Evolutionary conservation across 1,140 invertebrate genomes (phyloP).

Genomic region (Zaprionus kolodkinae): DNA sequence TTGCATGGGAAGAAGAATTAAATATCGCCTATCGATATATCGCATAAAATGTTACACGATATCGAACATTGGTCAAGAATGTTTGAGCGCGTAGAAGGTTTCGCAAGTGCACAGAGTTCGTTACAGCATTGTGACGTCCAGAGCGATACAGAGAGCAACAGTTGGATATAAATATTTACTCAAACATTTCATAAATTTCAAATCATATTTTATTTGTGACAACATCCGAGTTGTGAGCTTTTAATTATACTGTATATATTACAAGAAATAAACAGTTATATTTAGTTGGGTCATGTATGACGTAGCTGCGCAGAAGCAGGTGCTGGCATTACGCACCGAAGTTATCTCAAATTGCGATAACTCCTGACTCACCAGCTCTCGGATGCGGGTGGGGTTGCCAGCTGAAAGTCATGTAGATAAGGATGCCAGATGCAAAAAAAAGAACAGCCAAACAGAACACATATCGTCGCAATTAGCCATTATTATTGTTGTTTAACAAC

Average conservation of each 20-base stretch:
- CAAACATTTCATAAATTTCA: background rate
- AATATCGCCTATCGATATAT: conserved; percentile 15
- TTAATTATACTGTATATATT: background rate
- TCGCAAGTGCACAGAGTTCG: background rate
- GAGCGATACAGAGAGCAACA: background rate
- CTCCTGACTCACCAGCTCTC: conserved; percentile 33
- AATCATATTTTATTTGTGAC: background rate
- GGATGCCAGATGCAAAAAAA: conserved; percentile 51
- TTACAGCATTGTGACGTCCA: background rate
- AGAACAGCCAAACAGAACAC: conserved; percentile 25
- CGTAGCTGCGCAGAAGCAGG: conserved; percentile 34
- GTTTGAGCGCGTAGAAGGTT: conserved; percentile 17
- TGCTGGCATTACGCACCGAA: background rate
- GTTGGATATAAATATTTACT: background rate
- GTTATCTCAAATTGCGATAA: conserved; percentile 44
- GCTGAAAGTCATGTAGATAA: conserved; percentile 37
- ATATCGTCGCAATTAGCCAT: conserved; percentile 43
- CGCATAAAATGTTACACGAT: background rate
- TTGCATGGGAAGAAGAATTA: background rate
- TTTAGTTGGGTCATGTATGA: background rate
- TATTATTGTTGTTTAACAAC: conserved; percentile 38
- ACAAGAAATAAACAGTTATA: background rate
- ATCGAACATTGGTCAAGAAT: background rate
- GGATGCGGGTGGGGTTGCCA: conserved; percentile 43
- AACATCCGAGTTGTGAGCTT: background rate